Evolutionary conservation across 2,113 vertebrate species (phyloP).

Genomic region (Esox niger): DNA sequence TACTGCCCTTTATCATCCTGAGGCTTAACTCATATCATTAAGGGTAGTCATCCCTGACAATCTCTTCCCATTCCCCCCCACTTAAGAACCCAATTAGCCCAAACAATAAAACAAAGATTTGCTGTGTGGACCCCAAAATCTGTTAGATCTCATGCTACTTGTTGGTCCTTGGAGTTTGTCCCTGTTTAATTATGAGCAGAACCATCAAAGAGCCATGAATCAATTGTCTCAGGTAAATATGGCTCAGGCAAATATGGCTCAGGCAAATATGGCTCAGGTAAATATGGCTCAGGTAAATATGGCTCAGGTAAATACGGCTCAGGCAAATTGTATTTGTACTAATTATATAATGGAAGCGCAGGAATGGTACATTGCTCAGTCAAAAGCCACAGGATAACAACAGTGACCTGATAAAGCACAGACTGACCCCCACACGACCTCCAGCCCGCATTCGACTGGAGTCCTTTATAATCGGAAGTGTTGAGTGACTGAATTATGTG

Average conservation of each 20-base stretch:
- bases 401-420: not conserved
- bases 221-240: too few species aligned
- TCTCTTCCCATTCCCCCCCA: not conserved
- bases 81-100: not conserved
- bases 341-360: not conserved
- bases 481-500: not conserved
- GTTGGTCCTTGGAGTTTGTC: not conserved
- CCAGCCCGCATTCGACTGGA: too few species aligned
- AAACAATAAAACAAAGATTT: constrained; percentile 5
- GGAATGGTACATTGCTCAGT: not conserved
- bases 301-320: too few species aligned
- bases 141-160: not conserved
- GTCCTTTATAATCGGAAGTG: too few species aligned
- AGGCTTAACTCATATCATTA: constrained; percentile 33
- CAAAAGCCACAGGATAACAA: not conserved
- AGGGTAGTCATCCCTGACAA: constrained; percentile 24
- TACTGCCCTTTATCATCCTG: constrained; percentile 16
- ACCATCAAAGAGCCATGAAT: not conserved
- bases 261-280: not conserved
- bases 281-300: too few species aligned
- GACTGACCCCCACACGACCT: too few species aligned
- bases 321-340: not conserved
- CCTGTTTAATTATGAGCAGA: not conserved
- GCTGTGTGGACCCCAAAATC: not conserved
- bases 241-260: too few species aligned